Evolutionary conservation across 2,888 invertebrate species (phyloP).

Genomic region (Eupithecia subfuscata): DNA sequence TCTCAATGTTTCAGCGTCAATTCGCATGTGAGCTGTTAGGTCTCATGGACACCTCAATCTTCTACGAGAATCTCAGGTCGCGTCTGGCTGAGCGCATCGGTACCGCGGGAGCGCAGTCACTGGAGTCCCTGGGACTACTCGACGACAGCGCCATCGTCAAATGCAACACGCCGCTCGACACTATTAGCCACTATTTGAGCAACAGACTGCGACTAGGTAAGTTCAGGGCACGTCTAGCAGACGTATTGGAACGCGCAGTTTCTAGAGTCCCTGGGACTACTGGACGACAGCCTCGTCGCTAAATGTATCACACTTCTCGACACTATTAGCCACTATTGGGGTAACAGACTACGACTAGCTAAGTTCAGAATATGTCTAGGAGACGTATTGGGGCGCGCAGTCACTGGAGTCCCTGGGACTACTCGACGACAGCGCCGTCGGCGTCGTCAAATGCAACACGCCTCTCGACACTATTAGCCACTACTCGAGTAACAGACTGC

Average conservation of each 20-base stretch:
- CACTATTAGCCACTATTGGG: conserved; percentile 94
- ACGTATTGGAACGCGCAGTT: conserved; percentile 92
- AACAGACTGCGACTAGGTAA: conserved; percentile 91
- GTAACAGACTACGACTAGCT: conserved; percentile 92
- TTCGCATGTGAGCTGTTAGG: conserved; percentile 94
- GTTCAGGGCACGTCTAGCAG: conserved; percentile 85
- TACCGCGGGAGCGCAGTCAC: conserved; percentile 86
- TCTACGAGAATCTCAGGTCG: conserved; percentile 96
- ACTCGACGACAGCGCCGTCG: conserved; percentile 91
- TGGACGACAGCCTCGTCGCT: conserved; percentile 91
- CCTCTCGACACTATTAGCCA: conserved; percentile 97
- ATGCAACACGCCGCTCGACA: conserved; percentile 94
- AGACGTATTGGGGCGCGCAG: conserved; percentile 75
- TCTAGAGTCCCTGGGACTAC: conserved; percentile 93
- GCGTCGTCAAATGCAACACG: conserved; percentile 91
- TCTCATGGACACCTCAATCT: conserved; percentile 92
- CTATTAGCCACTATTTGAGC: conserved; percentile 94
- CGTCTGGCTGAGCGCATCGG: conserved; percentile 92
- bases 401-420: conserved; percentile 95
- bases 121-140: conserved; percentile 95
- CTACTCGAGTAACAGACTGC: conserved; percentile 92
- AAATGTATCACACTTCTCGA: conserved; percentile 96
- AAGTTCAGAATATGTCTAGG: conserved; percentile 47
- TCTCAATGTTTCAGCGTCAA: conserved; percentile 85
- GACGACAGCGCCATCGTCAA: conserved; percentile 93